Evolutionary conservation across 1,140 invertebrate species (phyloP).

Genomic region (Psix sp.): DNA sequence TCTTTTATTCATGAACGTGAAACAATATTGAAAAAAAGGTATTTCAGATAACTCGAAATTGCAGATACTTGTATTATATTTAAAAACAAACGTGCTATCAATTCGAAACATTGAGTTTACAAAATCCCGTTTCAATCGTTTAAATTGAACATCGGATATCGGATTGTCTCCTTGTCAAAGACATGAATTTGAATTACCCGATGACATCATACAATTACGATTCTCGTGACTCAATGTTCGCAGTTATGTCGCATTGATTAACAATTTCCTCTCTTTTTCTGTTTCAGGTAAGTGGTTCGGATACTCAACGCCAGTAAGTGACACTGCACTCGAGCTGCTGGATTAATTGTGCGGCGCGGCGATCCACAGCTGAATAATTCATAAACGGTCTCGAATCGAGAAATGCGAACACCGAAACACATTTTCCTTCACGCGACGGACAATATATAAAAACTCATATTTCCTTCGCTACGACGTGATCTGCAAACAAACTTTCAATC

Average conservation of each 20-base stretch:
- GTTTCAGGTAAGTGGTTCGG: slow-evolving; percentile 38
- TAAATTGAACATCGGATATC: too few species aligned
- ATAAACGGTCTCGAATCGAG: slow-evolving; percentile 30
- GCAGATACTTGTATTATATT: too few species aligned
- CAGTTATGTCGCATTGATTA: slow-evolving; percentile 39
- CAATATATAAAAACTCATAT: slow-evolving; percentile 49
- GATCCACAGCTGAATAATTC: slow-evolving; percentile 45
- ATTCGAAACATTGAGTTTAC: too few species aligned
- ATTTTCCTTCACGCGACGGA: slow-evolving; percentile 27
- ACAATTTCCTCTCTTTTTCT: slow-evolving; percentile 32
- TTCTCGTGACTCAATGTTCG: slow-evolving; percentile 40
- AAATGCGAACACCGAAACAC: slow-evolving; percentile 17
- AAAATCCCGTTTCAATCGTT: too few species aligned
- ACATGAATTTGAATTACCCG: slow-evolving; percentile 27
- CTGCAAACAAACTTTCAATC: slow-evolving; percentile 47
- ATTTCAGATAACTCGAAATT: too few species aligned
- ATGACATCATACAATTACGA: slow-evolving; percentile 50
- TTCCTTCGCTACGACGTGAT: slow-evolving; percentile 51
- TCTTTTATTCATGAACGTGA: too few species aligned
- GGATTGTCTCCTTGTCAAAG: slow-evolving; percentile 21
- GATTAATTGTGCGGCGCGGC: slow-evolving; percentile 28
- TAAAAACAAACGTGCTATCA: not conserved
- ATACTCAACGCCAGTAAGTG: slow-evolving; percentile 23
- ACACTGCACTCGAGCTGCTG: slow-evolving; percentile 14
- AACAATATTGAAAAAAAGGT: too few species aligned